These are phyloP conservation scores for Laterallus jamaicensis DNA, from an alignment of 2,113 vertebrate species.

Conservation along the genomic window DNA sequence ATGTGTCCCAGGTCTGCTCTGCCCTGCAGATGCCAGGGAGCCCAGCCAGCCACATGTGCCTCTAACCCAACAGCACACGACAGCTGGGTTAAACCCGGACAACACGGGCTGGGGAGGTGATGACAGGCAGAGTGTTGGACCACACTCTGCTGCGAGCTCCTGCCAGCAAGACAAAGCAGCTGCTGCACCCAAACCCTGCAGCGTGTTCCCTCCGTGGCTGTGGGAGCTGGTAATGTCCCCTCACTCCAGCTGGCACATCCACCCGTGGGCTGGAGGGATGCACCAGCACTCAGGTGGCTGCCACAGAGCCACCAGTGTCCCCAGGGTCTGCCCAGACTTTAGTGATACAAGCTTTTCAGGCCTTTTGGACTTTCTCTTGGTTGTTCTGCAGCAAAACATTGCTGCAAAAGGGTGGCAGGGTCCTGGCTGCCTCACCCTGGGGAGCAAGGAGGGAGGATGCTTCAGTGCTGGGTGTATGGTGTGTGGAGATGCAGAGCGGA, in stretches of 20 bases:
- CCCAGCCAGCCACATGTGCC: background rate
- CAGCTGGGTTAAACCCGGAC: background rate
- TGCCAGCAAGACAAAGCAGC: background rate
- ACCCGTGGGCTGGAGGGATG: background rate
- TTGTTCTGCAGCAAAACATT: background rate
- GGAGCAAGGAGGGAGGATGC: background rate
- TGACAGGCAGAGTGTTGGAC: rapidly evolving
- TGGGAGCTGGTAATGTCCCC: background rate
- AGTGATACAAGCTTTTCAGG: background rate
- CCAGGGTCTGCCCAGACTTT: background rate
- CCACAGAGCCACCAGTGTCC: background rate
- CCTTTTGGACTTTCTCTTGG: background rate
- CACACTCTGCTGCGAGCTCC: rapidly evolving
- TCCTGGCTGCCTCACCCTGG: rapidly evolving
- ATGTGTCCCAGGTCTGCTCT: background rate
- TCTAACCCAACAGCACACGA: background rate
- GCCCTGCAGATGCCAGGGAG: rapidly evolving
- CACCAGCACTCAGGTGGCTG: rapidly evolving
- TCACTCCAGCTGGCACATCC: too few relatives aligned
- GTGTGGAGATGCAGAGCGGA: background rate
- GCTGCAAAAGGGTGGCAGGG: background rate
- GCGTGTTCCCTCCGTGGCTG: rapidly evolving
- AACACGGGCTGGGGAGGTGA: background rate
- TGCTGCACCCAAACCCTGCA: background rate
- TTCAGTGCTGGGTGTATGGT: background rate